A percentile compares a stretch with the other conserved stretches of the same genome.
phyloP scores from a whole-genome alignment of 2,888 invertebrate genomes.

The Metellina segmentata region DNA sequence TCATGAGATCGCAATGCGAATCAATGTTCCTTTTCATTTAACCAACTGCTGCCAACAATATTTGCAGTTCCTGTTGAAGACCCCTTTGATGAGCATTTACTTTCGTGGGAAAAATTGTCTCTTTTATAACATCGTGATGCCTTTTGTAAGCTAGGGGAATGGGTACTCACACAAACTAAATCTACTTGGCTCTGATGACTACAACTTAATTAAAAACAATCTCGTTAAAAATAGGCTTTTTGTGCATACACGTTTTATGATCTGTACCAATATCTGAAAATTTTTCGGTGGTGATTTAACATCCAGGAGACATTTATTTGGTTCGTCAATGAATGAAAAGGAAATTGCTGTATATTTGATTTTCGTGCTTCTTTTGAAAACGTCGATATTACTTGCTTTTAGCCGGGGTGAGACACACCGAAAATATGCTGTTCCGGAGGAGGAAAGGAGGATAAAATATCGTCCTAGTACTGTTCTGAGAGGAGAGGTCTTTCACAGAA shows the following conservation, averaged over 20 bases:
- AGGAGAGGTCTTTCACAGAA: not conserved
- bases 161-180: not conserved
- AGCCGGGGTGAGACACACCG: not conserved
- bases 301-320: not conserved
- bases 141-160: too few species aligned
- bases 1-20: too few species aligned
- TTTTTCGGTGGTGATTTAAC: not conserved
- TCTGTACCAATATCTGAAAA: not conserved
- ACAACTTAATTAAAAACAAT: not conserved
- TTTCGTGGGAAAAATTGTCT: too few species aligned
- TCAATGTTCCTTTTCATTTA: too few species aligned
- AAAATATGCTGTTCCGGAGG: not conserved
- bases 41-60: too few species aligned
- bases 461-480: not conserved
- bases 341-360: constrained; percentile 10
- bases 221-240: not conserved
- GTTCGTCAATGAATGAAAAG: constrained; percentile 8
- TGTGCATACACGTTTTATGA: not conserved
- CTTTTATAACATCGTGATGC: too few species aligned
- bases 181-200: not conserved
- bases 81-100: too few species aligned
- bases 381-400: constrained; percentile 7
- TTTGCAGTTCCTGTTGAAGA: too few species aligned
- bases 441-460: not conserved
- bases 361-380: constrained; percentile 7